Conservation (phyloP, 2,113 vertebrate genomes). For the Sturnira hondurensis region DNA sequence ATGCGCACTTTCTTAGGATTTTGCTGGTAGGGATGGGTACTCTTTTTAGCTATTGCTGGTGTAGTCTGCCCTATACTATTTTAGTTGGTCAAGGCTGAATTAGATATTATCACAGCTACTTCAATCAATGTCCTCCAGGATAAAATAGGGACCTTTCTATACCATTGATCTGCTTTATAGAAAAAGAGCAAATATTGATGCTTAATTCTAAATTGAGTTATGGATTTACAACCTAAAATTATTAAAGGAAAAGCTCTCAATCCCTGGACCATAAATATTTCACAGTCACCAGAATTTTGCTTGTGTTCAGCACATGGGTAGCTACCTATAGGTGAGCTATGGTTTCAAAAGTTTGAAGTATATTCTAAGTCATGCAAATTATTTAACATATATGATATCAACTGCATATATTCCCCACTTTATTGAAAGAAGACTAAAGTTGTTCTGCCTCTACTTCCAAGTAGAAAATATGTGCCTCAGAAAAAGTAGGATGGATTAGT, state of each 20-base stretch:
- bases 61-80: not conserved
- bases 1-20: not conserved
- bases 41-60: conserved; percentile 18
- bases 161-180: conserved; percentile 9
- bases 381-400: not conserved
- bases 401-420: not conserved
- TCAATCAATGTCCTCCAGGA: conserved; percentile 20
- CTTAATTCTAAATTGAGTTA: conserved; percentile 44
- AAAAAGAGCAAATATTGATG: not conserved
- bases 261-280: not conserved
- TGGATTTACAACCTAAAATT: conserved; percentile 42
- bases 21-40: not conserved
- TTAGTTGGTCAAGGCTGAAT: not conserved
- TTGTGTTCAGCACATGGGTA: not conserved
- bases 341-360: not conserved
- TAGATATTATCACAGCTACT: not conserved
- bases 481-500: not conserved
- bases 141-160: conserved; percentile 32
- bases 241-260: not conserved
- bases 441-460: not conserved
- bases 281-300: not conserved
- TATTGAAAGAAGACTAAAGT: not conserved
- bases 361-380: not conserved
- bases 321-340: not conserved
- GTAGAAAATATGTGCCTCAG: not conserved